Conservation (phyloP, 2,888 invertebrate genomes). For the Euplagia quadripunctaria region DNA sequence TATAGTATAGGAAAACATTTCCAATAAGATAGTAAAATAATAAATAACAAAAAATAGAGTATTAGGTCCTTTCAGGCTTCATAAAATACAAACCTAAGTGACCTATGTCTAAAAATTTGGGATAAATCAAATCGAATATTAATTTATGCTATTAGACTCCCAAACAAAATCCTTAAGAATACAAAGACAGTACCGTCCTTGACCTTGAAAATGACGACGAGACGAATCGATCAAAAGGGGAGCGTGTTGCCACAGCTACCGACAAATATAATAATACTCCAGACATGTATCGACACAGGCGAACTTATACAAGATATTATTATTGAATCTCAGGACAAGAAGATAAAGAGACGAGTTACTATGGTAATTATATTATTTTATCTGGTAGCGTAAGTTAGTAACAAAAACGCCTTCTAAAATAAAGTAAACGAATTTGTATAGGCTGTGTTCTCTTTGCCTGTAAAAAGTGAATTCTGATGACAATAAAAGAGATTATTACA, state of each 20-base stretch:
- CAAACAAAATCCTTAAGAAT: neutral
- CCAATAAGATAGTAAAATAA: too few species aligned
- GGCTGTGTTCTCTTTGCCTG: too few species aligned
- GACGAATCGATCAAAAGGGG: slow-evolving; percentile 13
- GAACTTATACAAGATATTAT: neutral
- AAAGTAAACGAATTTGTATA: too few species aligned
- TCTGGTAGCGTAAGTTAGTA: neutral
- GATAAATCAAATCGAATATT: too few species aligned
- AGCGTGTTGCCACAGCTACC: slow-evolving; percentile 9
- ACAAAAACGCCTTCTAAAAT: too few species aligned
- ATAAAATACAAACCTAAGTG: too few species aligned
- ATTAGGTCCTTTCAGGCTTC: too few species aligned
- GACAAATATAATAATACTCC: slow-evolving; percentile 2
- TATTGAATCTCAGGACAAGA: neutral
- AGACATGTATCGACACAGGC: neutral
- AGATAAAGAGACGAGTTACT: neutral
- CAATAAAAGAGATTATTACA: neutral
- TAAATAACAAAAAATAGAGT: too few species aligned
- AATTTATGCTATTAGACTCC: neutral
- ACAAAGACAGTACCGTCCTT: neutral
- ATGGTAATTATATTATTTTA: neutral
- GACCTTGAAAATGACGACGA: slow-evolving; percentile 6
- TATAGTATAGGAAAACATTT: too few species aligned
- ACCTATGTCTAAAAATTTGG: too few species aligned
- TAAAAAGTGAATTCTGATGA: neutral